Evolutionary conservation across 2,797 vertebrate genomes (phyloP).

Genomic region (Sebastes cheni): DNA sequence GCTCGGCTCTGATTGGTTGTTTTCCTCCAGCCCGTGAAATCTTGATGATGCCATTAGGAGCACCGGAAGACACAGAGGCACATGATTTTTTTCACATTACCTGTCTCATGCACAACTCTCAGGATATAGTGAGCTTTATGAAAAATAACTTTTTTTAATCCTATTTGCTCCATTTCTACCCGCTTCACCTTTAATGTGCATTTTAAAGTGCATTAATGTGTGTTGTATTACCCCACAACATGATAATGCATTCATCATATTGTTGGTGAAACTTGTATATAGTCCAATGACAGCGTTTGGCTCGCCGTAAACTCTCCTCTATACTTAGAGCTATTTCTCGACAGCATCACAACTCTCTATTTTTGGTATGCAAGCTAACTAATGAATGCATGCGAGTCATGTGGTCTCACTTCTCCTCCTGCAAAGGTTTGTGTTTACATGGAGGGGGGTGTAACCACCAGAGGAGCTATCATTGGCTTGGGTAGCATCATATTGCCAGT

Average conservation of each 20-base stretch:
- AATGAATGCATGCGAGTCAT: conserved; percentile 54
- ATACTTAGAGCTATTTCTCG: conserved; percentile 41
- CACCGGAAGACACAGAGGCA: no score
- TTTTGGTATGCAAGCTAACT: conserved; percentile 49
- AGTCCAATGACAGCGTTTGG: neutral
- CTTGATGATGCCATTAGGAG: no score
- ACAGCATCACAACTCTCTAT: conserved; percentile 49
- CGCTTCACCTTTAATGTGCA: neutral
- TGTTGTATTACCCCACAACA: neutral
- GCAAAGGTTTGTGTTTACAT: conserved; percentile 47
- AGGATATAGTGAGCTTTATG: no score
- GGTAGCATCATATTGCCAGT: neutral
- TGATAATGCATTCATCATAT: neutral
- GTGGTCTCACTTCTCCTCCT: conserved; percentile 39
- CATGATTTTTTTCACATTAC: no score
- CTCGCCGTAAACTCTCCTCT: conserved; percentile 29
- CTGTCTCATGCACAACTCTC: no score
- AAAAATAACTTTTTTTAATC: no score
- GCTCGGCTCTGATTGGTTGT: no score
- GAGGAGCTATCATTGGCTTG: conserved; percentile 1
- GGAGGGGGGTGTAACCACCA: conserved; percentile 11
- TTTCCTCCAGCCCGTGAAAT: no score
- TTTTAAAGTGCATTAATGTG: neutral
- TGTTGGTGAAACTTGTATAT: neutral
- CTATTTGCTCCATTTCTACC: no score